phyloP scores from a whole-genome alignment of 1,140 invertebrate species.

The Helicoverpa armigera region DNA sequence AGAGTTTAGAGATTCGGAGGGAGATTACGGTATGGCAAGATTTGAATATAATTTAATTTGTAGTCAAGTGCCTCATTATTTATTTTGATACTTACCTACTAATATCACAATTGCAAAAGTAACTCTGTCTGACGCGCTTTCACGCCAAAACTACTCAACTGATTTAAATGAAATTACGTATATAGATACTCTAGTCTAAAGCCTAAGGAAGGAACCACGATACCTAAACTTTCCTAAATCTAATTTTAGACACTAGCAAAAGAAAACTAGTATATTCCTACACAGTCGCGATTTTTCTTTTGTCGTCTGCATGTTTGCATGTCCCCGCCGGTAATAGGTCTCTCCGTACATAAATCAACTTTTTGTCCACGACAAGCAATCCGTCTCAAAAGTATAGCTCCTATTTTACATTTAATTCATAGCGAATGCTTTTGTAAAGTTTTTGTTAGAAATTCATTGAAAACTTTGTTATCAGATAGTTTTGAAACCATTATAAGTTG shows the following conservation, averaged over 20 bases:
- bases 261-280: background rate
- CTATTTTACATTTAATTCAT: conserved; percentile 5
- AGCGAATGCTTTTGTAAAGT: background rate
- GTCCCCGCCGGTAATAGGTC: background rate
- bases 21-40: too few species aligned
- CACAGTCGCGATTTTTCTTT: background rate
- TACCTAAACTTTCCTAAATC: background rate
- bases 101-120: too few species aligned
- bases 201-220: too few species aligned
- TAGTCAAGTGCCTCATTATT: too few species aligned
- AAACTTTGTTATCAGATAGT: background rate
- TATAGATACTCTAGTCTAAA: too few species aligned
- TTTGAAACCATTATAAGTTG: background rate
- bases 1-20: too few species aligned
- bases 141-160: too few species aligned
- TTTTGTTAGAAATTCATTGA: background rate
- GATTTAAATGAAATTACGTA: too few species aligned
- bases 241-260: background rate
- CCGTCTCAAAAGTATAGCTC: background rate
- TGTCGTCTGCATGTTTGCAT: conserved; percentile 5
- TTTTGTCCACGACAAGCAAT: background rate
- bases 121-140: too few species aligned
- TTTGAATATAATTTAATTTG: too few species aligned
- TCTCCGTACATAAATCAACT: background rate
- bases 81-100: too few species aligned